Evolutionary conservation across 2,888 invertebrate species (phyloP).

Genomic region (Caenorhabditis sulstoni): DNA sequence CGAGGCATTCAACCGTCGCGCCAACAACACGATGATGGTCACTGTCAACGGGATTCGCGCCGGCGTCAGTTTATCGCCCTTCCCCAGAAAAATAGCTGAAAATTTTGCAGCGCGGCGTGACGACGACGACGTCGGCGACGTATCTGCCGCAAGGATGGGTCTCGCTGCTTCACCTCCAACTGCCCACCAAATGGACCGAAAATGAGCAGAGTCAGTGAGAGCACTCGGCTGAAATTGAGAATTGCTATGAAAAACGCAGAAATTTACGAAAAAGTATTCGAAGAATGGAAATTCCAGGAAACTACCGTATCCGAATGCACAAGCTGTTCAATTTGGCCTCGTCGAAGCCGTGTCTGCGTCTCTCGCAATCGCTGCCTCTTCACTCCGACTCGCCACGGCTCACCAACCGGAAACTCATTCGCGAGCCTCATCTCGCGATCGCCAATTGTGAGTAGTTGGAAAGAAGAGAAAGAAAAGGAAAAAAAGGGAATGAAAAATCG

Average conservation of each 20-base stretch:
- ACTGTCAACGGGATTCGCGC: conserved; percentile 60
- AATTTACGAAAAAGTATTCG: no score
- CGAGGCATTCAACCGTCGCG: conserved; percentile 59
- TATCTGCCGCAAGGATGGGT: conserved; percentile 71
- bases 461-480: no score
- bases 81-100: no score
- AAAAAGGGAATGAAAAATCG: no score
- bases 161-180: conserved; percentile 66
- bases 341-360: conserved; percentile 62
- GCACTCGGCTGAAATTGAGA: no score
- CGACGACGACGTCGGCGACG: conserved; percentile 59
- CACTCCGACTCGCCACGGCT: conserved; percentile 50
- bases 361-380: conserved; percentile 56
- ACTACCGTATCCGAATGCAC: conserved; percentile 67
- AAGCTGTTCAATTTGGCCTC: conserved; percentile 67
- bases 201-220: conserved; percentile 59
- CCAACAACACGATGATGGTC: conserved; percentile 61
- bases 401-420: conserved; percentile 51
- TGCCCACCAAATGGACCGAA: conserved; percentile 64
- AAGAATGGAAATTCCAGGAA: no score
- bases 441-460: conserved; percentile 58
- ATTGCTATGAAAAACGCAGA: no score
- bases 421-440: conserved; percentile 64
- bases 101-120: conserved; percentile 56
- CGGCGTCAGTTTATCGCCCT: conserved; percentile 51